Conservation (phyloP, 1,140 invertebrate species). For the Steinernema khuongi region DNA sequence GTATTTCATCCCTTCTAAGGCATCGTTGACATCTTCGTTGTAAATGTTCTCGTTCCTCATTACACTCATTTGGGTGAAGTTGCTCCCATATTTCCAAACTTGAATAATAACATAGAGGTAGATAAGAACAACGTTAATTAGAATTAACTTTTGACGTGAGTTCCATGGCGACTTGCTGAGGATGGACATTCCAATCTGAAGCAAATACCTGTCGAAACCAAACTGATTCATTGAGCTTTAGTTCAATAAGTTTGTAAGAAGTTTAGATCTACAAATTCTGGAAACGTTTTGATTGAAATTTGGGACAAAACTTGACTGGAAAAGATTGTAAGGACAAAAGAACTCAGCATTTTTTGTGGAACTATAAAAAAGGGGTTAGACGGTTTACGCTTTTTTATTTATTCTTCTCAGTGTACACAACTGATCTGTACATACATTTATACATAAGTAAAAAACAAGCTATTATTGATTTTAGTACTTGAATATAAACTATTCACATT, state of each 20-base stretch:
- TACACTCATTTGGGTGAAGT: not conserved
- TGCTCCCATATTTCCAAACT: not conserved
- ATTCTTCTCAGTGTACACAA: no score
- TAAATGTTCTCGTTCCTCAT: not conserved
- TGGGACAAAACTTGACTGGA: constrained; percentile 12
- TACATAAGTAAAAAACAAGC: no score
- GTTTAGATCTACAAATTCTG: no score
- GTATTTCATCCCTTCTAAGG: constrained; percentile 30
- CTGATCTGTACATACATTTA: no score
- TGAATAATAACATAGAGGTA: not conserved
- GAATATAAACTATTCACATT: no score
- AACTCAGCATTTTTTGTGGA: constrained; percentile 14
- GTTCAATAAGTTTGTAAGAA: no score
- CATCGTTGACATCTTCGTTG: constrained; percentile 27
- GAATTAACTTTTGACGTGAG: constrained; percentile 21
- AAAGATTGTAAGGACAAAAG: constrained; percentile 1
- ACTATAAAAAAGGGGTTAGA: no score
- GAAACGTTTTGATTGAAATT: not conserved
- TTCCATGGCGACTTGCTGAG: constrained; percentile 23
- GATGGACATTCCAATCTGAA: constrained; percentile 15
- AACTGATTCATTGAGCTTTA: constrained; percentile 25
- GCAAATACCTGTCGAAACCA: not conserved
- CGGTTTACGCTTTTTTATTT: no score
- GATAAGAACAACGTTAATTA: constrained; percentile 3
- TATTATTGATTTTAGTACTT: no score